Evolutionary conservation across 2,888 invertebrate species (phyloP), one percentile per base, ranked within the genome.

Genomic region (Parasteatoda lunata): DNA sequence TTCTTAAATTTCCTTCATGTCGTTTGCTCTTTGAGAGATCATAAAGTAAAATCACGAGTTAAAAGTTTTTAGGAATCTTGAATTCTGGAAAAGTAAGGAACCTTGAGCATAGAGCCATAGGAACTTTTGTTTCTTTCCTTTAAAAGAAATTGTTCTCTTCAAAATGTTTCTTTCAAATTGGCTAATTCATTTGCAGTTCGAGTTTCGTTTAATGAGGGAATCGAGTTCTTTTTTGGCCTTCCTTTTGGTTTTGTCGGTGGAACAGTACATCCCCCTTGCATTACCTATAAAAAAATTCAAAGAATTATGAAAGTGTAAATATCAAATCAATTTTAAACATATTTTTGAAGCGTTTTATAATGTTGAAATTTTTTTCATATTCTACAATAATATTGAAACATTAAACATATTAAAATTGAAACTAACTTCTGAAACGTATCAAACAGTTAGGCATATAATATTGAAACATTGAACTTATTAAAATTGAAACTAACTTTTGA

Each of bases 211-310:
- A 89, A 84, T 8, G 90, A 90, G 13, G 90, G 90, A 52, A 90
- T 90, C 5, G 88, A 90, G 87, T 91, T 90, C 88, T 92, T 92
- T 89, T 91, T 92, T 4, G 92, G 92, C 73, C 92, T 88, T 5
- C 92, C 92, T 90, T 92, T 92, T 5, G 92, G 92, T 89, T 92
- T 92, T 3, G 92, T 92, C 1, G 92, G 92, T 6, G 92, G 90
- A 80, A 92, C 91, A 8, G 91, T 90, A 52, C 91, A 91, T 0
- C 92, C 92, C 45, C 90, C 91, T 90, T 91, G 91, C 89, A 92
- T 89, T 4, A 92, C 92, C 92, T 92, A 84, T 4, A 49, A 68
- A 77, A 49, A 54, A 73, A n/a, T 47, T 15, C 8, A n/a, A 70
- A 30, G 2, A 30, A 30, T 30, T 9, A 49, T 13, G 70, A 70